phyloP scores from a whole-genome alignment of 2,797 vertebrate species.

The Mustela erminea region DNA sequence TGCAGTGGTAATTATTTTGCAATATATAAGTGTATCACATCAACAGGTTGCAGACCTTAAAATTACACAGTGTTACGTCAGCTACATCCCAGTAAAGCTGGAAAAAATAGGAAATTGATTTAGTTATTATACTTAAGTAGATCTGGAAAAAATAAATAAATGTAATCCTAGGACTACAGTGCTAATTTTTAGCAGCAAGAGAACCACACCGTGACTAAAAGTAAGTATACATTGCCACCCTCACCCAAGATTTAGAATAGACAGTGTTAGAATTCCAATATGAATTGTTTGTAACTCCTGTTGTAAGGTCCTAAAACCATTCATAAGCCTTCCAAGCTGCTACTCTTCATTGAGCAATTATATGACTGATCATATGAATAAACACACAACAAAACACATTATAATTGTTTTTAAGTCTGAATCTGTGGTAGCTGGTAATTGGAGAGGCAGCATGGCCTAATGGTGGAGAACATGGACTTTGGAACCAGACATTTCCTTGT shows the following conservation, averaged over 20 bases:
- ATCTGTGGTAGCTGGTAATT: not conserved
- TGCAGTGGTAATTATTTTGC: not conserved
- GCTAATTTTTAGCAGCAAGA: not conserved
- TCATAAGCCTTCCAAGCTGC: not conserved
- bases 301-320: not conserved
- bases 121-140: not conserved
- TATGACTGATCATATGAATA: not conserved
- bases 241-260: not conserved
- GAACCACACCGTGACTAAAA: not conserved
- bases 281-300: not conserved
- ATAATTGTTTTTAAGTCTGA: not conserved
- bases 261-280: not conserved
- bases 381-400: not conserved
- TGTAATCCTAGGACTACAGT: not conserved
- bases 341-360: not conserved
- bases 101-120: not conserved
- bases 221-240: not conserved
- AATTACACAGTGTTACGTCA: not conserved
- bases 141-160: not conserved
- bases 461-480: not conserved
- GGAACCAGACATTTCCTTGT: not conserved
- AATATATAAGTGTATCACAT: not conserved
- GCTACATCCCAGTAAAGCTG: not conserved
- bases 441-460: not conserved
- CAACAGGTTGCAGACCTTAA: not conserved